Percentiles rank a stretch among this genome's conserved stretches.
phyloP scores from a whole-genome alignment of 2,797 vertebrate species.

The Neosilurus mollespiculum region DNA sequence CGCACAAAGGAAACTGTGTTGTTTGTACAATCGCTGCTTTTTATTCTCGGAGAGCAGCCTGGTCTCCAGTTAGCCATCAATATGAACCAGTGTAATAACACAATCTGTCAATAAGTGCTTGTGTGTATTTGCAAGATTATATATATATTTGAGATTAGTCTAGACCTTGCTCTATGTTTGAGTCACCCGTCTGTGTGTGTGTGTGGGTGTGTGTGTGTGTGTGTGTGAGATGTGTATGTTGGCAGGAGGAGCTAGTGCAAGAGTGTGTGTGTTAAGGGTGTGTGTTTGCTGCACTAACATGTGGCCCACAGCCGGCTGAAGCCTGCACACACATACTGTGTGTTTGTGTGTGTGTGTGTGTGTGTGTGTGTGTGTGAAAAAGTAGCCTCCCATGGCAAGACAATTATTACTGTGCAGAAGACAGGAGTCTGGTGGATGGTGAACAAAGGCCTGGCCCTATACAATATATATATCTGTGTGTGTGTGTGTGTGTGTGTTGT shows the following conservation, averaged over 20 bases:
- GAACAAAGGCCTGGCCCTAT: slow-evolving; percentile 66
- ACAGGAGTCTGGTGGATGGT: slow-evolving; percentile 26
- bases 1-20: slow-evolving; percentile 61
- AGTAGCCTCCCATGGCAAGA: slow-evolving; percentile 10
- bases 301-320: not conserved
- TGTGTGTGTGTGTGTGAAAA: not conserved
- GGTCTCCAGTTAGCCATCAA: slow-evolving; percentile 57
- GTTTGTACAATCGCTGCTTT: slow-evolving; percentile 70
- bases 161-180: slow-evolving; percentile 24
- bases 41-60: slow-evolving; percentile 59
- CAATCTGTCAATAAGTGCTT: slow-evolving; percentile 1
- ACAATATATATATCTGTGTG: slow-evolving; percentile 54
- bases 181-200: slow-evolving; percentile 1
- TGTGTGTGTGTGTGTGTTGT: slow-evolving; percentile 47
- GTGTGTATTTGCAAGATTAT: not conserved
- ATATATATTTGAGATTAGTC: slow-evolving; percentile 32
- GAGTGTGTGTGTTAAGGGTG: not conserved
- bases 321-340: not conserved
- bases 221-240: slow-evolving; percentile 26
- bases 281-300: slow-evolving; percentile 15
- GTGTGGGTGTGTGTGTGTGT: slow-evolving; percentile 28
- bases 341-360: slow-evolving; percentile 4
- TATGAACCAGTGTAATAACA: not conserved
- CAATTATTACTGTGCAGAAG: slow-evolving; percentile 27
- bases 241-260: not conserved